Percentiles rank a stretch among this genome's conserved stretches.
Evolutionary conservation across 1,140 invertebrate genomes (phyloP).

Genomic region (Drosophila malerkotliana): DNA sequence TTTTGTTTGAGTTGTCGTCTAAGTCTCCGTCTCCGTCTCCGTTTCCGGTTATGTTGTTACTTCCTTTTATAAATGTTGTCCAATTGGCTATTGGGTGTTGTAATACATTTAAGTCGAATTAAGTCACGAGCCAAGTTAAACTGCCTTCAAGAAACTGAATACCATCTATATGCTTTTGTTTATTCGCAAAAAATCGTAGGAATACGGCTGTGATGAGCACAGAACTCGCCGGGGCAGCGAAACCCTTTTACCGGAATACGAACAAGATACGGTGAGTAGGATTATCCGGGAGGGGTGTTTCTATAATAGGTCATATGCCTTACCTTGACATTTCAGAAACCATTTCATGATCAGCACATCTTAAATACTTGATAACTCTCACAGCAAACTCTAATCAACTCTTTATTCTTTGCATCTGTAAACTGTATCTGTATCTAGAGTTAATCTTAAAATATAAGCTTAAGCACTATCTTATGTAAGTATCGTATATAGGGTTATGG

Average conservation of each 20-base stretch:
- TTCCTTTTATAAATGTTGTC: conserved; percentile 56
- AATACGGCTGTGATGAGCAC: conserved; percentile 86
- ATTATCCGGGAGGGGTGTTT: conserved; percentile 1
- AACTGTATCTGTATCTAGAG: conserved; percentile 47
- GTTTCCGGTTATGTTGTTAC: conserved; percentile 42
- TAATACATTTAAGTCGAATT: conserved; percentile 43
- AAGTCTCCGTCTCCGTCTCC: conserved; percentile 23
- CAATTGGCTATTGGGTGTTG: conserved; percentile 72
- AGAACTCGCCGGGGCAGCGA: conserved; percentile 86
- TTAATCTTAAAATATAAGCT: conserved; percentile 60
- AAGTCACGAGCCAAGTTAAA: conserved; percentile 27
- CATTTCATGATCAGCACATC: conserved; percentile 44
- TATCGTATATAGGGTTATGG: conserved; percentile 11
- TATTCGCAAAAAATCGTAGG: conserved; percentile 80
- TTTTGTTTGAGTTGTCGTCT: conserved; percentile 29
- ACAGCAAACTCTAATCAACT: conserved; percentile 18
- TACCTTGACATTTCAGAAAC: not conserved
- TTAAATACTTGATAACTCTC: not conserved
- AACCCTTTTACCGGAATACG: conserved; percentile 88
- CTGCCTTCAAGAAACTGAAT: conserved; percentile 30
- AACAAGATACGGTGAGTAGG: conserved; percentile 88
- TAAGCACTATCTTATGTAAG: conserved; percentile 61
- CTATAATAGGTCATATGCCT: not conserved
- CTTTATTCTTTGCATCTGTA: conserved; percentile 57
- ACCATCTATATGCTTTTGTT: not conserved